These are phyloP conservation scores for Poecilobothrus nobilitatus DNA, from an alignment of 2,888 invertebrate species.

Conservation along the genomic window DNA sequence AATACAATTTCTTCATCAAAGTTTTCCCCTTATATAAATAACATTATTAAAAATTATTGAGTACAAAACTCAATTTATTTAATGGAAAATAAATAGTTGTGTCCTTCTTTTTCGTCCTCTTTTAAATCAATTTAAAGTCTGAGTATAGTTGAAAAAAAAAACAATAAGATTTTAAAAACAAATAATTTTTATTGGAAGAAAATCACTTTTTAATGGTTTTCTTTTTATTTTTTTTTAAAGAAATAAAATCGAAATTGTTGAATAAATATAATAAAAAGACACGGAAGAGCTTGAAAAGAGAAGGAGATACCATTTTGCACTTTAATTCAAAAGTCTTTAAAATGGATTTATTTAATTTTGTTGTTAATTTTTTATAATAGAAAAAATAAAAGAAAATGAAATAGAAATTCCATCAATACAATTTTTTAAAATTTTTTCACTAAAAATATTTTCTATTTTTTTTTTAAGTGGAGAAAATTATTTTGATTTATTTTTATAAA, in stretches of 20 bases:
- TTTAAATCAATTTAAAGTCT: no score
- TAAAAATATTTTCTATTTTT: no score
- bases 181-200: neutral
- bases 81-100: neutral
- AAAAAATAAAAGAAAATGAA: no score
- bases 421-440: no score
- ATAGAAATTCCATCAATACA: no score
- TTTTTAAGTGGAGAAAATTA: no score
- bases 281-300: neutral
- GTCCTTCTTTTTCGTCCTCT: neutral
- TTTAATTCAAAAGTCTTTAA: neutral
- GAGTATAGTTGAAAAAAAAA: no score
- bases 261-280: no score
- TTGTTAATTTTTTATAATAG: no score
- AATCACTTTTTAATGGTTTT: neutral
- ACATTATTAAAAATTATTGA: neutral
- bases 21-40: no score
- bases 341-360: neutral
- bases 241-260: neutral
- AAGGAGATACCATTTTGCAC: neutral
- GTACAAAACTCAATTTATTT: conserved; percentile 1
- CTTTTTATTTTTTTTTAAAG: neutral
- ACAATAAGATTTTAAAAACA: neutral
- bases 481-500: no score
- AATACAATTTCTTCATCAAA: no score